Conservation (phyloP, 2,797 vertebrate genomes). For the Mico argentatus region DNA sequence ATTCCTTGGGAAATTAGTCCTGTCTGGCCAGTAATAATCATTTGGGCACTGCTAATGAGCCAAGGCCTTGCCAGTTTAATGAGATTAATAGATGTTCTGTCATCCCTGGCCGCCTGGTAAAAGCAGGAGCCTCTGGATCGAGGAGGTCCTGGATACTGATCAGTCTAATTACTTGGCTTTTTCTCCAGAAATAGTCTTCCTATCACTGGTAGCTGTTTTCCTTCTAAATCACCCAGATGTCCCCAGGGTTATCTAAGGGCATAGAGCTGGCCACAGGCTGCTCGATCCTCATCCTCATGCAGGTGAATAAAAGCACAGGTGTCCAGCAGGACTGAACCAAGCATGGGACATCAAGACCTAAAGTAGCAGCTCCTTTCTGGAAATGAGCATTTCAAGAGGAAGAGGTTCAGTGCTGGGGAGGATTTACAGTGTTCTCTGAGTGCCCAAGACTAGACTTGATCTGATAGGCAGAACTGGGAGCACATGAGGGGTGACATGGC, state of each 20-base stretch:
- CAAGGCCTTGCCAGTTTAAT: conserved; percentile 79
- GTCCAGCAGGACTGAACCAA: not conserved
- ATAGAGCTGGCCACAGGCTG: not conserved
- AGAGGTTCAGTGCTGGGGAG: not conserved
- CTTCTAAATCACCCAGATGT: not conserved
- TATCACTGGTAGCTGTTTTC: not conserved
- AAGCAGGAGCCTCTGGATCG: conserved; percentile 75
- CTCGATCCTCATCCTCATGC: not conserved
- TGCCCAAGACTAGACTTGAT: not conserved
- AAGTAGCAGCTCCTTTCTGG: not conserved
- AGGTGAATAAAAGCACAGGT: not conserved
- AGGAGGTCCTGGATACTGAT: conserved; percentile 71
- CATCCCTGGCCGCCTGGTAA: conserved; percentile 72
- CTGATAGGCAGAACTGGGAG: not conserved
- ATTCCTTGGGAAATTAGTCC: conserved; percentile 80
- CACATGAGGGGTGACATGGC: not conserved
- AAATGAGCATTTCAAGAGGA: conserved; percentile 15
- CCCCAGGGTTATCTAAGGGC: not conserved
- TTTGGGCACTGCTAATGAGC: conserved; percentile 79
- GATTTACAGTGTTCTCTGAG: not conserved
- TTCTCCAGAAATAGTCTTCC: conserved; percentile 58
- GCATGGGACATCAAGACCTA: not conserved
- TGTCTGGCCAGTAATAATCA: conserved; percentile 79
- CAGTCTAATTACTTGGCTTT: conserved; percentile 79
- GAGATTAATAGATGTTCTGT: conserved; percentile 82